These are phyloP conservation scores for Chymomyza procnemis DNA, from an alignment of 2,888 invertebrate genomes.

Conservation along the genomic window DNA sequence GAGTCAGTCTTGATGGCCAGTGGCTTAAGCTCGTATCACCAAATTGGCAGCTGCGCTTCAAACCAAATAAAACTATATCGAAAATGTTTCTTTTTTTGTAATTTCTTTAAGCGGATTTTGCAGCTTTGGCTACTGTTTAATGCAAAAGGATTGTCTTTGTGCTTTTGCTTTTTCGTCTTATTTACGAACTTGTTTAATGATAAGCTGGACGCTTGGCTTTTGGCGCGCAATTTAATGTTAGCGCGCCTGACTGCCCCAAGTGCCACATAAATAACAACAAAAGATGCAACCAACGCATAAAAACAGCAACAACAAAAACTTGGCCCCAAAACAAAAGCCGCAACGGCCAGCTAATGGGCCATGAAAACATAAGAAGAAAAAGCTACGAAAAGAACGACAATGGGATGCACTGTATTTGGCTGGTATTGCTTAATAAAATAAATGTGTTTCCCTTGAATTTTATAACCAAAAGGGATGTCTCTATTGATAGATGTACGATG, in stretches of 20 bases:
- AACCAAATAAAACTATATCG: background rate
- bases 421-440: too few relatives aligned
- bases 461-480: too few relatives aligned
- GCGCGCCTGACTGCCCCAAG: constrained; percentile 60
- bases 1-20: background rate
- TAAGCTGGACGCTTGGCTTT: constrained; percentile 26
- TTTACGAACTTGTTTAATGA: background rate
- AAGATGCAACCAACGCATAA: constrained; percentile 12
- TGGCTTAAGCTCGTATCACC: background rate
- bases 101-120: constrained; percentile 20
- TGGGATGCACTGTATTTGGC: too few relatives aligned
- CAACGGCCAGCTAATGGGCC: constrained; percentile 49
- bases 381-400: background rate
- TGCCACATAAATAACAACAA: constrained; percentile 48
- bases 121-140: background rate
- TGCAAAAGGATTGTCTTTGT: constrained; percentile 1
- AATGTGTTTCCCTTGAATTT: too few relatives aligned
- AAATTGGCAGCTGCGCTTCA: background rate
- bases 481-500: too few relatives aligned
- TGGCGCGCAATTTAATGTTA: constrained; percentile 53
- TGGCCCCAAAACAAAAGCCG: constrained; percentile 34
- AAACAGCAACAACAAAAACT: background rate
- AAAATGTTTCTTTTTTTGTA: background rate
- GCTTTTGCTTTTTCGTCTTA: constrained; percentile 18
- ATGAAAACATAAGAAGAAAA: constrained; percentile 26